A percentile compares a stretch with the other conserved stretches of the same genome.
Evolutionary conservation across 2,113 vertebrate genomes (phyloP).

Genomic region (Barnardius zonarius): DNA sequence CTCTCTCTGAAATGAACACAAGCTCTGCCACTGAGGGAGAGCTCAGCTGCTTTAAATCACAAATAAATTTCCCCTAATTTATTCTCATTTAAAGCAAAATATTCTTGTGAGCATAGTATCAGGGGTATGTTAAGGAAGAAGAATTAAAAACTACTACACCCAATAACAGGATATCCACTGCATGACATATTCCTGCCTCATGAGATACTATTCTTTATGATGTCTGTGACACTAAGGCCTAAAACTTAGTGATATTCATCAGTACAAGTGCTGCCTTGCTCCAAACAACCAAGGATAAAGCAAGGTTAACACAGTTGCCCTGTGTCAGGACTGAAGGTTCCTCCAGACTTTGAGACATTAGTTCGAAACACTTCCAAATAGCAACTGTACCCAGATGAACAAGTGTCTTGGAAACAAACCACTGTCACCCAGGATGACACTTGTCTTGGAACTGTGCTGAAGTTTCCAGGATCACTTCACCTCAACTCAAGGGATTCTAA

Average conservation of each 20-base stretch:
- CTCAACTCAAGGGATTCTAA: neutral
- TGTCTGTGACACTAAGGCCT: neutral
- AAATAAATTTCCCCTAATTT: neutral
- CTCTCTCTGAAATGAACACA: neutral
- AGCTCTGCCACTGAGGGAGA: neutral
- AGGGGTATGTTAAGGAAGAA: neutral
- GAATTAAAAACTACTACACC: neutral
- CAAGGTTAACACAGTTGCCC: neutral
- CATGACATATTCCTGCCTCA: neutral
- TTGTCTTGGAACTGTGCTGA: neutral
- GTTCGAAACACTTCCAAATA: neutral
- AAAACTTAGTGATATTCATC: neutral
- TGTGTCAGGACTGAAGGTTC: neutral
- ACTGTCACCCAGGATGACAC: slow-evolving; percentile 15
- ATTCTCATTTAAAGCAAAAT: neutral
- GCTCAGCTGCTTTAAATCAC: neutral
- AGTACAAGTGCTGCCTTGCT: neutral
- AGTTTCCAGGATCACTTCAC: slow-evolving; percentile 4
- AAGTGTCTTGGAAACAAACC: slow-evolving; percentile 11
- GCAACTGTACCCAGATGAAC: neutral
- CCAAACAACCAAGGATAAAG: fast-evolving
- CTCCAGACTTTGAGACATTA: neutral
- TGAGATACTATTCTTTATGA: neutral
- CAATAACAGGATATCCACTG: neutral
- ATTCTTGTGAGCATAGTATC: neutral